phyloP scores from a whole-genome alignment of 2,888 invertebrate species.

The Chydorus sphaericus region DNA sequence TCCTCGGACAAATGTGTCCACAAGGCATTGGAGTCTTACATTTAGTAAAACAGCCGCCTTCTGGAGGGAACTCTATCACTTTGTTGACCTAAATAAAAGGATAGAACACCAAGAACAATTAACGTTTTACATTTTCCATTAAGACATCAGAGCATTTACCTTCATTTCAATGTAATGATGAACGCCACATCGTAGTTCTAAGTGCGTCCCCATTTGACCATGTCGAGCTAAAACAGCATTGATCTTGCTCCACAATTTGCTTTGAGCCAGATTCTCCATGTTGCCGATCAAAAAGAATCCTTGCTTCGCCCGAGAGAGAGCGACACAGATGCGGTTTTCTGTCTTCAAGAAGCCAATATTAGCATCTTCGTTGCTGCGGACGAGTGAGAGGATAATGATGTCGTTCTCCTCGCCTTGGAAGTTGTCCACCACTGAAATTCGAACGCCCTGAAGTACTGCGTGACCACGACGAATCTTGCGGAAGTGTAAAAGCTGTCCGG shows the following conservation, averaged over 20 bases:
- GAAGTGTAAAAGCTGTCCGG: constrained; percentile 48
- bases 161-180: constrained; percentile 17
- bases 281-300: constrained; percentile 63
- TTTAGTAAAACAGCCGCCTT: constrained; percentile 27
- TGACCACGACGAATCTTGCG: constrained; percentile 28
- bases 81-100: constrained; percentile 8
- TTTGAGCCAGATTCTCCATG: constrained; percentile 23
- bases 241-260: constrained; percentile 22
- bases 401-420: constrained; percentile 68
- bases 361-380: constrained; percentile 51
- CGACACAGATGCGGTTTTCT: constrained; percentile 59
- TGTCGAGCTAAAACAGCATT: constrained; percentile 17
- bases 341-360: constrained; percentile 54
- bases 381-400: constrained; percentile 61
- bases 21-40: constrained; percentile 26
- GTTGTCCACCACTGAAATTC: constrained; percentile 55
- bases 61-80: constrained; percentile 21
- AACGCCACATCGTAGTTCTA: constrained; percentile 20
- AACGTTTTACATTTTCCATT: too few species aligned
- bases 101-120: too few species aligned
- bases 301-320: constrained; percentile 53
- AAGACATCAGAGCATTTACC: too few species aligned
- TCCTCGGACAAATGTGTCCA: constrained; percentile 27
- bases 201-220: constrained; percentile 17
- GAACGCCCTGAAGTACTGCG: constrained; percentile 34